Conservation (phyloP, 2,113 vertebrate species). For the Pygoscelis antarcticus region DNA sequence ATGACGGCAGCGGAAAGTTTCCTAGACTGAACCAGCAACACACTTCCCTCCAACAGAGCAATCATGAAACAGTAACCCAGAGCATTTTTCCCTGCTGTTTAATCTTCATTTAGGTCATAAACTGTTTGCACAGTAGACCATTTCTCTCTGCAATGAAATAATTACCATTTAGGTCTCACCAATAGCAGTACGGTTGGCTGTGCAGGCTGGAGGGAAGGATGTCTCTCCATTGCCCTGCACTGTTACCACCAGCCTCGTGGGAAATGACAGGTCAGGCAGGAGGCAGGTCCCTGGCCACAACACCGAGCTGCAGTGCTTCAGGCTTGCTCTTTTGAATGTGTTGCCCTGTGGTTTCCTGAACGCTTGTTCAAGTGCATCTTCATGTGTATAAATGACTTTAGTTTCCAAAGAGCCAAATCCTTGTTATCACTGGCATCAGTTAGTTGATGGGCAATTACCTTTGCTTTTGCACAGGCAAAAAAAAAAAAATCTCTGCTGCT, state of each 20-base stretch:
- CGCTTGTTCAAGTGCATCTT: neutral
- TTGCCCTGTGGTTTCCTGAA: neutral
- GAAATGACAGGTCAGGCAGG: neutral
- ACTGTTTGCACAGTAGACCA: neutral
- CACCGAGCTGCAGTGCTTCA: neutral
- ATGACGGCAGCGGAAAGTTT: neutral
- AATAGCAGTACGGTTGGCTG: neutral
- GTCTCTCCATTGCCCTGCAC: neutral
- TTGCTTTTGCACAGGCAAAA: neutral
- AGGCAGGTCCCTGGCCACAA: neutral
- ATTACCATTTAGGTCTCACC: neutral
- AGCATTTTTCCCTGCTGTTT: neutral
- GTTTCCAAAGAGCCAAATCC: neutral
- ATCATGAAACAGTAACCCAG: neutral
- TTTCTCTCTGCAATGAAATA: neutral
- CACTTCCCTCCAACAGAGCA: neutral
- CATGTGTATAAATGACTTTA: neutral
- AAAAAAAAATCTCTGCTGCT: neutral
- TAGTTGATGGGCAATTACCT: neutral
- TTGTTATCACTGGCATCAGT: neutral
- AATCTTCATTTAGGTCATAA: neutral
- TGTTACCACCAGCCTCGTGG: neutral
- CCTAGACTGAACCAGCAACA: neutral
- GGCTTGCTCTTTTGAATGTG: neutral
- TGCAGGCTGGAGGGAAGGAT: neutral